Percentiles rank a stretch among this genome's conserved stretches.
phyloP scores from a whole-genome alignment of 1,140 invertebrate genomes.

The Notospermus geniculatus region DNA sequence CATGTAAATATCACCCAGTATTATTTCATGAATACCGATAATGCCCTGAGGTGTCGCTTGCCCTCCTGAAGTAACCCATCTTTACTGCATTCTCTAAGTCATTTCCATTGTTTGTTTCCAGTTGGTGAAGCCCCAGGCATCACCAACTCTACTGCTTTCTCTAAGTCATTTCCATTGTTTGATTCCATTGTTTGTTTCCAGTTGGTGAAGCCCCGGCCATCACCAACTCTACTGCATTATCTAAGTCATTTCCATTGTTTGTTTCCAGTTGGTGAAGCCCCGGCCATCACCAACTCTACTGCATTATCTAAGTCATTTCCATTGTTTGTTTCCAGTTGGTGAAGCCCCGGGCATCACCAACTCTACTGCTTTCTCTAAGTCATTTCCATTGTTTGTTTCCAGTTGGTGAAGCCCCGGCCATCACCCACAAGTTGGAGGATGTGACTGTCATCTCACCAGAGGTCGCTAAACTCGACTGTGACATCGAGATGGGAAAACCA shows the following conservation, averaged over 20 bases:
- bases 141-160: neutral
- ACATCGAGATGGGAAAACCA: constrained; percentile 48
- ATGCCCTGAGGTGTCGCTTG: neutral
- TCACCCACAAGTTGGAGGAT: constrained; percentile 44
- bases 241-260: neutral
- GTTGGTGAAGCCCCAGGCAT: constrained; percentile 49
- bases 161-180: neutral
- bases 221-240: neutral
- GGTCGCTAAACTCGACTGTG: constrained; percentile 49
- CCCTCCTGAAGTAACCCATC: constrained; percentile 25
- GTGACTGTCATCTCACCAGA: constrained; percentile 41
- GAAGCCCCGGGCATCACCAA: constrained; percentile 45
- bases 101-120: constrained; percentile 14
- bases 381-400: neutral
- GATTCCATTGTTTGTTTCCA: constrained; percentile 11
- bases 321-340: constrained; percentile 35
- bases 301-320: constrained; percentile 19
- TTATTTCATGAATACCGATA: no score
- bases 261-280: constrained; percentile 44
- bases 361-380: constrained; percentile 36
- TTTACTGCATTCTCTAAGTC: constrained; percentile 35
- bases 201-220: constrained; percentile 49
- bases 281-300: constrained; percentile 47
- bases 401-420: constrained; percentile 49
- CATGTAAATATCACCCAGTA: no score